phyloP scores from a whole-genome alignment of 1,140 invertebrate species.

The Pseudomyrmex sp. region DNA sequence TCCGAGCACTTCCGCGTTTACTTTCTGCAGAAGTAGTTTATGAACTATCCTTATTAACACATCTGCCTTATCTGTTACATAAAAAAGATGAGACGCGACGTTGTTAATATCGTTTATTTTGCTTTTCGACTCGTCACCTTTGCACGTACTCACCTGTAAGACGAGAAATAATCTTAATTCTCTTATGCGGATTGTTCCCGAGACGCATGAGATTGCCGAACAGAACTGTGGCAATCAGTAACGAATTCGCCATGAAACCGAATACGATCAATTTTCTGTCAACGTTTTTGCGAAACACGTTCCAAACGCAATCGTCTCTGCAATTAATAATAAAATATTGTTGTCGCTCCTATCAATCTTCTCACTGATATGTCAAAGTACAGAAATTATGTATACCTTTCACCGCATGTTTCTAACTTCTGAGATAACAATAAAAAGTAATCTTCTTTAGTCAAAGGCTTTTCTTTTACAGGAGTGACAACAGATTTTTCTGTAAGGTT shows the following conservation, averaged over 20 bases:
- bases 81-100: slow-evolving; percentile 1
- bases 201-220: slow-evolving; percentile 1
- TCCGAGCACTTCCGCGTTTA: slow-evolving; percentile 59
- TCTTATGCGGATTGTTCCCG: slow-evolving; percentile 53
- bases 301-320: slow-evolving; percentile 77
- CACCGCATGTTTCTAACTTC: slow-evolving; percentile 49
- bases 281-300: slow-evolving; percentile 61
- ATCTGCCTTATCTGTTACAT: slow-evolving; percentile 58
- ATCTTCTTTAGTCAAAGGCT: slow-evolving; percentile 23
- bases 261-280: slow-evolving; percentile 65
- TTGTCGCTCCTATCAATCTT: neutral
- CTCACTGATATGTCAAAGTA: too few relatives aligned
- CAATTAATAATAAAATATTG: slow-evolving; percentile 57
- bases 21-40: slow-evolving; percentile 70
- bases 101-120: too few relatives aligned
- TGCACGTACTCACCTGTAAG: slow-evolving; percentile 67
- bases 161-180: slow-evolving; percentile 72
- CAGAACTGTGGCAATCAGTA: slow-evolving; percentile 69
- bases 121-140: neutral
- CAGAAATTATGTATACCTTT: slow-evolving; percentile 57
- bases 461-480: neutral
- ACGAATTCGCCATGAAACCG: slow-evolving; percentile 74
- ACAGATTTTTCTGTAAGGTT: neutral
- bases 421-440: slow-evolving; percentile 60
- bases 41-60: slow-evolving; percentile 72